Conservation (phyloP, 2,113 vertebrate species). For the Gallinago media region DNA sequence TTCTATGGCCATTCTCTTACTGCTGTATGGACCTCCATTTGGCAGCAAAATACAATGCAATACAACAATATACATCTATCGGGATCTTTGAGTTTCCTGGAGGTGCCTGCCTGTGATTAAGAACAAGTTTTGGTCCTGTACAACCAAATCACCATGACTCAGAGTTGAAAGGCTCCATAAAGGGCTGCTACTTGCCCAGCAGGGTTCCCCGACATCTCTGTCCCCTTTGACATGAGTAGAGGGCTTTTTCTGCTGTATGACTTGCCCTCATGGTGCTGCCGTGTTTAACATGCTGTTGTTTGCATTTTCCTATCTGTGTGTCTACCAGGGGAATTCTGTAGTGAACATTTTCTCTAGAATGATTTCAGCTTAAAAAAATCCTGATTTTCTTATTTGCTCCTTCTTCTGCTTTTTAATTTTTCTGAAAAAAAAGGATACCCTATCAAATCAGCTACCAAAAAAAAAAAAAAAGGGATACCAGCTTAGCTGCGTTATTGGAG, state of each 20-base stretch:
- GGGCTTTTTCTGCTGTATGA: not conserved
- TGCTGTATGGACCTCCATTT: not conserved
- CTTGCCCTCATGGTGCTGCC: not conserved
- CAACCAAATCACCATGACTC: not conserved
- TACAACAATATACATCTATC: not conserved
- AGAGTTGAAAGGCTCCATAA: not conserved
- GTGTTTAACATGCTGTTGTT: not conserved
- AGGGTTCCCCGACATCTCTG: rapidly evolving
- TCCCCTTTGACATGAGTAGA: not conserved
- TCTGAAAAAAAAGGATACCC: not conserved
- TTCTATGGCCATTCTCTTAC: not conserved
- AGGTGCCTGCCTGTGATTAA: not conserved
- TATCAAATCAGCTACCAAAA: not conserved
- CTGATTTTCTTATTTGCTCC: not conserved
- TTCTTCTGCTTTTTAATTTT: not conserved
- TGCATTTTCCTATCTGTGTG: not conserved
- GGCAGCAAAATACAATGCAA: not conserved
- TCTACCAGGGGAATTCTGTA: not conserved
- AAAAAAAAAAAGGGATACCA: not conserved
- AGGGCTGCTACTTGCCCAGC: not conserved
- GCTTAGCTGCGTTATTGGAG: not conserved
- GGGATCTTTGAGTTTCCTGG: not conserved
- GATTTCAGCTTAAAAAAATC: rapidly evolving
- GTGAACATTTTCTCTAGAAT: not conserved
- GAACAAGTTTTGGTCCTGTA: not conserved